Percentiles rank a stretch among this genome's conserved stretches.
phyloP scores from a whole-genome alignment of 1,140 invertebrate genomes.

The Nilaparvata lugens region DNA sequence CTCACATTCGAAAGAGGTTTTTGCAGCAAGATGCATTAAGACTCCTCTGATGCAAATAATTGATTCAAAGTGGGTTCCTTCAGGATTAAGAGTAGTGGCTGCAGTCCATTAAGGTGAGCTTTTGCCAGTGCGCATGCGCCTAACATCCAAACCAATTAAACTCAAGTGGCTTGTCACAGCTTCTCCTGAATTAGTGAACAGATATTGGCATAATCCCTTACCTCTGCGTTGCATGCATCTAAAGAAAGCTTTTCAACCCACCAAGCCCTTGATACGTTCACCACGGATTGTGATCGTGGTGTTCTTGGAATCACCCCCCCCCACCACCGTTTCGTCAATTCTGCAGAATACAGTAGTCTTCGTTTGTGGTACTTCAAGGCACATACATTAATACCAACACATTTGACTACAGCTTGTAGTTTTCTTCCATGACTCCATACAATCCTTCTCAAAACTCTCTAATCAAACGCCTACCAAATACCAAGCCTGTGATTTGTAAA shows the following conservation, averaged over 20 bases:
- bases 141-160: not conserved
- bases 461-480: no score
- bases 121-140: not conserved
- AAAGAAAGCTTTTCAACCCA: not conserved
- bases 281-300: not conserved
- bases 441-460: no score
- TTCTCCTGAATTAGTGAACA: slow-evolving; percentile 1
- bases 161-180: slow-evolving; percentile 1
- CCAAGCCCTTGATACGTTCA: not conserved
- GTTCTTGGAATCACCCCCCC: not conserved
- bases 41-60: no score
- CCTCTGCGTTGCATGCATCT: no score
- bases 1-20: no score
- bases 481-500: no score
- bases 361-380: not conserved
- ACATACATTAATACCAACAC: no score
- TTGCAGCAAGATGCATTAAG: no score
- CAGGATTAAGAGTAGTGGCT: not conserved
- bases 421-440: no score
- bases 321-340: not conserved
- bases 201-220: not conserved
- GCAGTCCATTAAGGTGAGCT: not conserved
- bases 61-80: no score
- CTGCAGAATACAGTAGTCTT: not conserved
- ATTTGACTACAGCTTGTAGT: no score